Conservation (phyloP, 1,140 invertebrate genomes). For the Euwallacea similis region DNA sequence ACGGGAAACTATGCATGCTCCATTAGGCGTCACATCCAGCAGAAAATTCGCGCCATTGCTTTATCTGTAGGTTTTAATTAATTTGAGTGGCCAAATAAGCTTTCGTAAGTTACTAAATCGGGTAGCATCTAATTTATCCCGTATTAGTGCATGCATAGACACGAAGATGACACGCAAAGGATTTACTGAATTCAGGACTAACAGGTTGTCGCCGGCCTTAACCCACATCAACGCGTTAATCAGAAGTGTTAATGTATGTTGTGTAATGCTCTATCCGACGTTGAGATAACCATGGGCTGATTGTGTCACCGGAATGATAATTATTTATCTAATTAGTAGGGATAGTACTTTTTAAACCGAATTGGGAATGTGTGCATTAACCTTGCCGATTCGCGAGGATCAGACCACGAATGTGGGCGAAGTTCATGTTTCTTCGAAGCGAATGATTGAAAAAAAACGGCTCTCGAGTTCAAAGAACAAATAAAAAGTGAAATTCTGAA, state of each 20-base stretch:
- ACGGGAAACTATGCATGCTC: neutral
- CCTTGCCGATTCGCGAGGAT: too few relatives aligned
- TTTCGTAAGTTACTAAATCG: constrained; percentile 5
- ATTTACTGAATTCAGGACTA: neutral
- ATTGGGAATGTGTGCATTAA: too few relatives aligned
- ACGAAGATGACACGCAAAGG: neutral
- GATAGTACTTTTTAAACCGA: too few relatives aligned
- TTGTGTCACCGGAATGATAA: constrained; percentile 27
- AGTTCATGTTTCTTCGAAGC: too few relatives aligned
- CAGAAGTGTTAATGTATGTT: constrained; percentile 9
- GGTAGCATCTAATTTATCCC: neutral
- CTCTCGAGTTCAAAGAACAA: too few relatives aligned
- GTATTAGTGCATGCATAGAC: neutral
- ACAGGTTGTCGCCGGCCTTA: constrained; percentile 13
- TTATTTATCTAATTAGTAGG: constrained; percentile 10
- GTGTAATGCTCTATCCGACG: constrained; percentile 3
- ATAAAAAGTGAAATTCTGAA: too few relatives aligned
- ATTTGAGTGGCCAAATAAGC: neutral
- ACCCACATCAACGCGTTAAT: constrained; percentile 25
- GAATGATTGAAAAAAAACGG: too few relatives aligned
- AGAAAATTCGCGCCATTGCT: neutral
- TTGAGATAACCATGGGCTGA: constrained; percentile 23
- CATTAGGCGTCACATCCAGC: neutral
- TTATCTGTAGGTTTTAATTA: neutral
- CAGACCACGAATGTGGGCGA: too few relatives aligned